Evolutionary conservation across 2,113 vertebrate genomes (phyloP).

Genomic region (Psilopsiagon aymara): DNA sequence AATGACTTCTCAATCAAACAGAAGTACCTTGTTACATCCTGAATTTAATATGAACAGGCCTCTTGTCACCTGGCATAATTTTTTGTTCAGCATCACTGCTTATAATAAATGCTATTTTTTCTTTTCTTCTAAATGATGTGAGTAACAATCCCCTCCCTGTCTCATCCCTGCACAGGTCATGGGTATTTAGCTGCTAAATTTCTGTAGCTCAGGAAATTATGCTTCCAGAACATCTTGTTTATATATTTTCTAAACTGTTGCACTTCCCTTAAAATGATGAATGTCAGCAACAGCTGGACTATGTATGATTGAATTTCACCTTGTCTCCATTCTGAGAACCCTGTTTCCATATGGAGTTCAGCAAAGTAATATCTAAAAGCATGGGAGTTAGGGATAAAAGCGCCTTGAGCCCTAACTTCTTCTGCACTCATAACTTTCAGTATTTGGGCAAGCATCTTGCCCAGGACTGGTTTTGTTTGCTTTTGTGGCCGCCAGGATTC

Average conservation of each 20-base stretch:
- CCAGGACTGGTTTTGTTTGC: slow-evolving; percentile 1
- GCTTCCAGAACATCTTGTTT: slow-evolving; percentile 64
- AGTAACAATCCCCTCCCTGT: background rate
- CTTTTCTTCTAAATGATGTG: background rate
- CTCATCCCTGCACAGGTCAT: background rate
- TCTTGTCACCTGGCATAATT: background rate
- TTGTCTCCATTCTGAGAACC: slow-evolving; percentile 50
- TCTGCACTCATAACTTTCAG: background rate
- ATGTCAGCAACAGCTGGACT: slow-evolving; percentile 66
- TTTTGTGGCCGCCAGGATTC: background rate
- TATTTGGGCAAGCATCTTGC: background rate
- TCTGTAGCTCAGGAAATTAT: slow-evolving; percentile 35
- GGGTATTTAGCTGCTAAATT: slow-evolving; percentile 47
- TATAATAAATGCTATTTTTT: background rate
- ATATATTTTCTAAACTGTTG: slow-evolving; percentile 58
- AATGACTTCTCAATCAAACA: background rate
- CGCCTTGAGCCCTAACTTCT: background rate
- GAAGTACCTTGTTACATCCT: background rate
- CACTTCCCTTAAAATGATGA: slow-evolving; percentile 42
- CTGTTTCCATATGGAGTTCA: slow-evolving; percentile 48
- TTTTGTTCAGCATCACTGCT: background rate
- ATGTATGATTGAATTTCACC: slow-evolving; percentile 53
- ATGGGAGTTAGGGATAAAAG: background rate
- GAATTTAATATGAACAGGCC: background rate
- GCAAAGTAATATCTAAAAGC: slow-evolving; percentile 16